Conservation (phyloP, 2,113 vertebrate genomes). For the Ctenodactylus gundi region DNA sequence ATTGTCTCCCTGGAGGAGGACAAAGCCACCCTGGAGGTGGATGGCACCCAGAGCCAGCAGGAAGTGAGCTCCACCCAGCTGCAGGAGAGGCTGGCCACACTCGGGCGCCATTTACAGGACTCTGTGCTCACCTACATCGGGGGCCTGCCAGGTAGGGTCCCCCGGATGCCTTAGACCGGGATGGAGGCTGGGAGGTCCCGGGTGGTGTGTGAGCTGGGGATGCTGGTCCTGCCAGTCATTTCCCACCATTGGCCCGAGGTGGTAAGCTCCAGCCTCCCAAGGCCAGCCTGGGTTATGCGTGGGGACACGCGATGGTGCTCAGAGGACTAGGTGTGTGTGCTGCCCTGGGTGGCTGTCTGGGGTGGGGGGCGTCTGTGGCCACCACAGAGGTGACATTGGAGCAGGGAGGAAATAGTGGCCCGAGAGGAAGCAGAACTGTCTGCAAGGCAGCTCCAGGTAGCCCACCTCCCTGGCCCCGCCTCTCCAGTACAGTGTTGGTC, state of each 20-base stretch:
- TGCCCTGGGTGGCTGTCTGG: not conserved
- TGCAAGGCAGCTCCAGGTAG: no score
- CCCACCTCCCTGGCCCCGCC: not conserved
- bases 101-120: slow-evolving; percentile 78
- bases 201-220: not conserved
- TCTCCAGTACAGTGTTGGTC: not conserved
- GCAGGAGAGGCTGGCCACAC: slow-evolving; percentile 75
- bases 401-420: not conserved
- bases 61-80: slow-evolving; percentile 80
- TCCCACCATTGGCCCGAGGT: no score
- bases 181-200: not conserved
- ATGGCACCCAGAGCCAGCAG: slow-evolving; percentile 84
- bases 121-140: slow-evolving; percentile 90
- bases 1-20: slow-evolving; percentile 85
- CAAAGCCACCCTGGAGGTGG: slow-evolving; percentile 86
- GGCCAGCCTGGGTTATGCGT: not conserved
- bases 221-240: not conserved
- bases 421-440: no score
- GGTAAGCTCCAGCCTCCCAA: not conserved
- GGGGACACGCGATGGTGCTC: not conserved
- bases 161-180: no score
- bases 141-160: slow-evolving; percentile 91
- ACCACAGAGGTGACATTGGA: no score
- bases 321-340: not conserved
- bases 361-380: not conserved